Conservation (phyloP, 2,888 invertebrate species). For the Arrhopalites spinosus region DNA sequence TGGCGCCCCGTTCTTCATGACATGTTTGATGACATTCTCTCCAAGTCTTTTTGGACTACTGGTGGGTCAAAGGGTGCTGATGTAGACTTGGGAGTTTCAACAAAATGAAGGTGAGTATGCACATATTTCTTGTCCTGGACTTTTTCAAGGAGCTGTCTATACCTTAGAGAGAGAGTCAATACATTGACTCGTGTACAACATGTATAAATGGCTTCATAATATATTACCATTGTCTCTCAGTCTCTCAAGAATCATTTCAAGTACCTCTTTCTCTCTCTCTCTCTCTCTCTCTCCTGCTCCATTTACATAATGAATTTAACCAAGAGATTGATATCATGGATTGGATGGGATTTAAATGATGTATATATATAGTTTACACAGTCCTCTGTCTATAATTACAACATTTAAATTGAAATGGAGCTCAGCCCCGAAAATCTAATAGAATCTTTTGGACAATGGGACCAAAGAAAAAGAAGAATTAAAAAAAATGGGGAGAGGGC, state of each 20-base stretch:
- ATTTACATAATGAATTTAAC: no score
- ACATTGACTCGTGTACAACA: not conserved
- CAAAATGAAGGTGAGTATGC: not conserved
- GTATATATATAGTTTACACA: no score
- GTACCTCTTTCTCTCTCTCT: not conserved
- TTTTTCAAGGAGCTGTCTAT: no score
- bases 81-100: slow-evolving; percentile 25
- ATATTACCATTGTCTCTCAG: slow-evolving; percentile 3
- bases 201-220: not conserved
- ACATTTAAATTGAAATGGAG: no score
- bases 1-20: slow-evolving; percentile 20
- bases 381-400: no score
- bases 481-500: not conserved
- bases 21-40: slow-evolving; percentile 9
- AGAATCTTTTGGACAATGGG: not conserved
- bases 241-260: not conserved
- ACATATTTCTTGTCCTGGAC: no score
- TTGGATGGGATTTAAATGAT: no score
- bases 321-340: no score
- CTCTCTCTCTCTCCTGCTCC: not conserved
- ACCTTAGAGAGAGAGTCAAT: no score
- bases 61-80: slow-evolving; percentile 33
- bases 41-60: not conserved
- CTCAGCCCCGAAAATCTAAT: not conserved
- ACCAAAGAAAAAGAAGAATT: no score